phyloP scores from a whole-genome alignment of 2,888 invertebrate genomes.

The Philaethria dido region DNA sequence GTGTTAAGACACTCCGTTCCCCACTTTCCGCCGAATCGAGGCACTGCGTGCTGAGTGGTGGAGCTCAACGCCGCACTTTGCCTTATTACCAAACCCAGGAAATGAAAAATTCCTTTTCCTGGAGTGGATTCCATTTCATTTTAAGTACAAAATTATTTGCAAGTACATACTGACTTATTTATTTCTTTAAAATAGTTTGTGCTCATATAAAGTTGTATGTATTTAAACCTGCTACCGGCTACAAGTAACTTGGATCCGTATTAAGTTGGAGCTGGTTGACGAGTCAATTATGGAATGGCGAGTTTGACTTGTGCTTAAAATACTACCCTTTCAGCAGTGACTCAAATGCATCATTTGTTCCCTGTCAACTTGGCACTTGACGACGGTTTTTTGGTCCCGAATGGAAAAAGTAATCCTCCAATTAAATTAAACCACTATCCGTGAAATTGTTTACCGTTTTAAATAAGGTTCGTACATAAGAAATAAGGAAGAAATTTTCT shows the following conservation, averaged over 20 bases:
- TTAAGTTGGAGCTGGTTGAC: constrained; percentile 17
- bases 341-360: constrained; percentile 75
- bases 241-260: constrained; percentile 6
- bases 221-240: background rate
- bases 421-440: constrained; percentile 78
- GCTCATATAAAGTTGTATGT: background rate
- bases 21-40: no score
- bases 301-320: constrained; percentile 35
- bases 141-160: constrained; percentile 1
- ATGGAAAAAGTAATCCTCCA: constrained; percentile 76
- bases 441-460: constrained; percentile 80
- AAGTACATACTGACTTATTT: background rate
- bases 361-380: constrained; percentile 70
- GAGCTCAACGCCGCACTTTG: no score
- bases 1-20: no score
- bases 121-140: no score
- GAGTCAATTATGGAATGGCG: constrained; percentile 30
- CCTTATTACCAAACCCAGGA: no score
- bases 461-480: constrained; percentile 56
- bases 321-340: constrained; percentile 47
- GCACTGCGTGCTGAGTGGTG: no score
- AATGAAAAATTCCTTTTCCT: no score
- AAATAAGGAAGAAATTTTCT: constrained; percentile 40
- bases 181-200: background rate
- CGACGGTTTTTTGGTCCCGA: constrained; percentile 66